phyloP scores from a whole-genome alignment of 2,888 invertebrate species.

The Drosophila eohydei region DNA sequence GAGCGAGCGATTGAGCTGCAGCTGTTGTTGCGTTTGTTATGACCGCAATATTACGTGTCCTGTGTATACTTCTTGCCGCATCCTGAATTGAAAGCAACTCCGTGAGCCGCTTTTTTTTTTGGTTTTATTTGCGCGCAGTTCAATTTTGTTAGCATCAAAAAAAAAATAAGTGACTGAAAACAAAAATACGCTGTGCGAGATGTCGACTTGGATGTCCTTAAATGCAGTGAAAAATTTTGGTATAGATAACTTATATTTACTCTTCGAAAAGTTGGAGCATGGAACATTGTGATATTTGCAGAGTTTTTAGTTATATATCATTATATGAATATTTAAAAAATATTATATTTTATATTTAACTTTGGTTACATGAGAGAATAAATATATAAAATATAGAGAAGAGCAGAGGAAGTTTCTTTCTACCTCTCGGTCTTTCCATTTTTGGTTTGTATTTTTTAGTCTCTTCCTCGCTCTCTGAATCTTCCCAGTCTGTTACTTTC shows the following conservation, averaged over 20 bases:
- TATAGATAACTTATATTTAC: not conserved
- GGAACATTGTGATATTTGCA: no score
- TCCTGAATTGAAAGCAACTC: slow-evolving; percentile 48
- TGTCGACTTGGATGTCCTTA: not conserved
- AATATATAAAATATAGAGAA: no score
- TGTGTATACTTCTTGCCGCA: slow-evolving; percentile 46
- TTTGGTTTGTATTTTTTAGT: no score
- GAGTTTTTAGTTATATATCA: not conserved
- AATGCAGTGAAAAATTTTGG: not conserved
- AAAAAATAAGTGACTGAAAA: not conserved
- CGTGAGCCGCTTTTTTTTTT: slow-evolving; percentile 42
- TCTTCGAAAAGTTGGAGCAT: not conserved
- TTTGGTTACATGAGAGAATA: no score
- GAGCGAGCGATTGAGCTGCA: not conserved
- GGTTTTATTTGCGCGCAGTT: slow-evolving; percentile 40
- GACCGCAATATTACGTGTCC: slow-evolving; percentile 71
- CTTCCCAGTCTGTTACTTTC: no score
- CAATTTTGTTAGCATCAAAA: slow-evolving; percentile 50
- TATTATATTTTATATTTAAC: no score
- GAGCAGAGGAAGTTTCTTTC: no score
- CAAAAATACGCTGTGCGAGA: not conserved
- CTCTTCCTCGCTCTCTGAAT: no score
- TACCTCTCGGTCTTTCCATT: no score
- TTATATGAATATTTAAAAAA: no score
- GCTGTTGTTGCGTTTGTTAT: slow-evolving; percentile 45